Evolutionary conservation across 2,888 invertebrate genomes (phyloP), one percentile per base, ranked within the genome.

Genomic region (Rhorus exstirpatorius): DNA sequence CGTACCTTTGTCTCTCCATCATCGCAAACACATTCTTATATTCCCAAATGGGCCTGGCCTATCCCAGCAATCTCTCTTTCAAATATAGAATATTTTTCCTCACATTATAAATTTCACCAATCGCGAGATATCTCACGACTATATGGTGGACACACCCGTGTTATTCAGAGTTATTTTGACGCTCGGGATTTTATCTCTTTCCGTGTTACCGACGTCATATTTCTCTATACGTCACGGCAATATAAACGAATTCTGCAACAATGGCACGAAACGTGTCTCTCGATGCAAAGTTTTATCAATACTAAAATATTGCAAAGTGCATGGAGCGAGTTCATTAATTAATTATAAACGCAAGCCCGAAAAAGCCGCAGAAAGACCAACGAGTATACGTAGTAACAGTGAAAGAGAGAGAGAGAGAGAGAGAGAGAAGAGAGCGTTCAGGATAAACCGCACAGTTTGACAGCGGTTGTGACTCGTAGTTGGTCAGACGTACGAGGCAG

Each of bases 41-140:
- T 79, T 79, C 78, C 78, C 78, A 65, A 21, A 79, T 71, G 71
- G 71, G 35, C 46, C 55, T 38, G 26, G 44, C 46, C 38, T 63
- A 71, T 38, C 71, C 46, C 46, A 53, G 21, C n/a, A 24, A 10
- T 8, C 3, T 7, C 44, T 7, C 38, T 3, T 10, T 19, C 8
- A 17, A 14, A 21, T 21, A 21, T 14, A 46, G 55, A 44, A 10
- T 44, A n/a, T 61, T 35, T 49, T 35, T 14, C 51, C 38, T 31
- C 35, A 6, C 53, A 21, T 6, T 21, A 12, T 21, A 68, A 17
- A 51, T 53, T 53, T 35, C 51, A 44, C 51, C 51, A 38, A 41
- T 53, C 38, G 38, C 41, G 49, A 51, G 8, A 8, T 68, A 35
- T 53, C 53, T 21, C 53, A 0, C n/a, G 17, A 51, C 12, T 17